These are phyloP conservation scores for Exocentrus adspersus DNA, from an alignment of 2,888 invertebrate species.

Conservation along the genomic window DNA sequence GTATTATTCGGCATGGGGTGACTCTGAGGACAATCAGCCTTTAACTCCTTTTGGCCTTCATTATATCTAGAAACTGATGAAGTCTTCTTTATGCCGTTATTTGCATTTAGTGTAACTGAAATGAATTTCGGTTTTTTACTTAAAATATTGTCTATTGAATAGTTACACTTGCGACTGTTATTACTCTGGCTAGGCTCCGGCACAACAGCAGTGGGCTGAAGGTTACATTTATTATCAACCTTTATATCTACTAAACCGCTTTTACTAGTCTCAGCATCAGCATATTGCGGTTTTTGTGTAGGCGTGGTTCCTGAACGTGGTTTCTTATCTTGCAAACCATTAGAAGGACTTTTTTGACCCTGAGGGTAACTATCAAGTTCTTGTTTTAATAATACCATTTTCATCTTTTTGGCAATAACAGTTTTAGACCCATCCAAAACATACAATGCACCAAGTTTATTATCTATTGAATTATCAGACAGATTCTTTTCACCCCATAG, in stretches of 20 bases:
- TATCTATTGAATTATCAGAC: background rate
- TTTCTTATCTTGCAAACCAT: background rate
- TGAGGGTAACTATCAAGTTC: background rate
- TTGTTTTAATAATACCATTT: background rate
- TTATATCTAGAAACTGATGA: background rate
- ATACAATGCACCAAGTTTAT: too few species aligned
- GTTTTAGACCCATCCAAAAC: too few species aligned
- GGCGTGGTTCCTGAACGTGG: too few species aligned
- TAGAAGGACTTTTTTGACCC: background rate
- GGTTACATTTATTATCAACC: background rate
- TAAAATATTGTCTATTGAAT: conserved; percentile 17
- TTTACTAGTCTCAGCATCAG: background rate
- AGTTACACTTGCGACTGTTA: conserved; percentile 4
- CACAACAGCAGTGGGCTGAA: background rate
- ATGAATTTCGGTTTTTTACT: conserved; percentile 2
- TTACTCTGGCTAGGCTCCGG: background rate
- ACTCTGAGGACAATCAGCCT: background rate
- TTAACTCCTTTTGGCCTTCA: conserved; percentile 5
- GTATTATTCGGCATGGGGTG: background rate
- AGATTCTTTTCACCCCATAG: background rate
- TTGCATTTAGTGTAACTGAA: too few species aligned
- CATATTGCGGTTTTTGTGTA: too few species aligned
- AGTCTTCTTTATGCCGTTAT: background rate
- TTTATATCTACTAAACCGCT: too few species aligned
- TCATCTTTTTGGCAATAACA: background rate